A percentile compares a stretch with the other conserved stretches of the same genome.
phyloP scores from a whole-genome alignment of 2,797 vertebrate genomes.

The Bucorvus abyssinicus region DNA sequence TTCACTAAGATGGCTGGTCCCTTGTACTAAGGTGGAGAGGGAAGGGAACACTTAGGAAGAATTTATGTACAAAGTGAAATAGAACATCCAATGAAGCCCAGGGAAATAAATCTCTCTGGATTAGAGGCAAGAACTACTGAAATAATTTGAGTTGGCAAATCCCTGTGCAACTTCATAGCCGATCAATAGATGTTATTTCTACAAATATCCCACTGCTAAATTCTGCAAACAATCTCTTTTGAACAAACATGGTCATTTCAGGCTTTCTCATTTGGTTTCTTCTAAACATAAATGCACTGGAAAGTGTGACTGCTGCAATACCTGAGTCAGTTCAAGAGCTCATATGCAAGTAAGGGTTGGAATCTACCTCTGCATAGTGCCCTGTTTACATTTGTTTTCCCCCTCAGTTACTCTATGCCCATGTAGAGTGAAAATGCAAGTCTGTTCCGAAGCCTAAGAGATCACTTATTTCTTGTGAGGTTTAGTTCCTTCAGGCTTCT shows the following conservation, averaged over 20 bases:
- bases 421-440: background rate
- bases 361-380: background rate
- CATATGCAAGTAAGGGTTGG: background rate
- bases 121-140: background rate
- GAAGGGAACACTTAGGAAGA: background rate
- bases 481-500: background rate
- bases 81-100: background rate
- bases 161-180: background rate
- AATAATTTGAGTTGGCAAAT: conserved; percentile 6
- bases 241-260: background rate
- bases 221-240: background rate
- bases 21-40: background rate
- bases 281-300: background rate
- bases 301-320: background rate
- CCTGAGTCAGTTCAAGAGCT: background rate
- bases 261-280: background rate
- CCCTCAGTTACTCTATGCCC: background rate
- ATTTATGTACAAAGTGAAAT: background rate
- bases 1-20: background rate
- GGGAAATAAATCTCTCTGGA: conserved; percentile 9
- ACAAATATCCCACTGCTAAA: background rate
- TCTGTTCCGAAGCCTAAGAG: background rate
- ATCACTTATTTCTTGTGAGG: background rate
- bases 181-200: conserved; percentile 27
- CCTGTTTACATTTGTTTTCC: background rate